Conservation (phyloP, 2,797 vertebrate species). For the Distichodus sexfasciatus region DNA sequence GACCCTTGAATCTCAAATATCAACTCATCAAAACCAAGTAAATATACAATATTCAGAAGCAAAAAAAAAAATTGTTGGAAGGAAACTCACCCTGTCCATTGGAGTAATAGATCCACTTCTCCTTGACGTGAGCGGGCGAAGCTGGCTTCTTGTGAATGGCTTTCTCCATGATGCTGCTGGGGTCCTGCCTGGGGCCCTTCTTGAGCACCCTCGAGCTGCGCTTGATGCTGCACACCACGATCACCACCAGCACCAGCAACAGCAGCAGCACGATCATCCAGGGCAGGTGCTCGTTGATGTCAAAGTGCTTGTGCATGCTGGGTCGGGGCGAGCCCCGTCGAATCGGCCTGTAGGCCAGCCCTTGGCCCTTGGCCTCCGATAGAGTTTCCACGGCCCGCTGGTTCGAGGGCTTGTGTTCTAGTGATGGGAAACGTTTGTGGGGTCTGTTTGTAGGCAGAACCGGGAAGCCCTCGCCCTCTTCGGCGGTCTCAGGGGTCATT, state of each 20-base stretch:
- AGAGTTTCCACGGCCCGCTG: slow-evolving; percentile 68
- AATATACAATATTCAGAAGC: too few relatives aligned
- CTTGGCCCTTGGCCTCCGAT: slow-evolving; percentile 64
- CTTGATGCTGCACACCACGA: slow-evolving; percentile 91
- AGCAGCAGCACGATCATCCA: slow-evolving; percentile 98
- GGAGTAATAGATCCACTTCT: slow-evolving; percentile 95
- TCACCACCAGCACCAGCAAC: slow-evolving; percentile 88
- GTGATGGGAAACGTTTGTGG: slow-evolving; percentile 58
- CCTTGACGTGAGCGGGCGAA: slow-evolving; percentile 75
- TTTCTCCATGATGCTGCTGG: slow-evolving; percentile 92
- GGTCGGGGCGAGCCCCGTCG: slow-evolving; percentile 81
- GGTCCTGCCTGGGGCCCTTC: slow-evolving; percentile 92
- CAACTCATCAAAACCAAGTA: too few relatives aligned
- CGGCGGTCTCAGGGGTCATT: slow-evolving; percentile 2
- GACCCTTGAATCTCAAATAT: too few relatives aligned
- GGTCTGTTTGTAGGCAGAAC: slow-evolving; percentile 27
- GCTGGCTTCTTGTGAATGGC: slow-evolving; percentile 86
- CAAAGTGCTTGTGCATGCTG: slow-evolving; percentile 83
- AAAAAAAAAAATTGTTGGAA: too few relatives aligned
- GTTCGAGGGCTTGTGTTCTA: slow-evolving; percentile 54
- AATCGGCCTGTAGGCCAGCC: slow-evolving; percentile 73
- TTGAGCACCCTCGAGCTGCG: slow-evolving; percentile 91
- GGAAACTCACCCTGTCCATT: slow-evolving; percentile 95
- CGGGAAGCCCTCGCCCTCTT: slow-evolving; percentile 31
- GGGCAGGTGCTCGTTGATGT: slow-evolving; percentile 96